phyloP scores from a whole-genome alignment of 2,797 vertebrate species.

The Pampus argenteus region DNA sequence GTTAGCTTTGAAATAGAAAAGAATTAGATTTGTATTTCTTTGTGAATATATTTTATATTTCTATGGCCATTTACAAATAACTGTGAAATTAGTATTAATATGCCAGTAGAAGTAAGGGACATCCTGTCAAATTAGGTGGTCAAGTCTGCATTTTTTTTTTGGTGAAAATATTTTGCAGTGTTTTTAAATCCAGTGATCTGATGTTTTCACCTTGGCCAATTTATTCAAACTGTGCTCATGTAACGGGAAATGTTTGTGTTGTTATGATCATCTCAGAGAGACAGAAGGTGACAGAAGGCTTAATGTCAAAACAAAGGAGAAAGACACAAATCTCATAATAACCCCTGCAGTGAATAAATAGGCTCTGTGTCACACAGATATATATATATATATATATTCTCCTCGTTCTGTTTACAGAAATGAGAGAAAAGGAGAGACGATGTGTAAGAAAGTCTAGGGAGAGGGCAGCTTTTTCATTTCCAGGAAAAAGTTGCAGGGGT shows the following conservation, averaged over 20 bases:
- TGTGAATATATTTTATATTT: neutral
- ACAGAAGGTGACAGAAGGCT: conserved; percentile 25
- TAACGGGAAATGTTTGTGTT: conserved; percentile 27
- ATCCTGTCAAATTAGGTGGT: neutral
- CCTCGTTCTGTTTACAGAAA: conserved; percentile 18
- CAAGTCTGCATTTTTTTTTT: neutral
- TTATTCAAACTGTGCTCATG: conserved; percentile 16
- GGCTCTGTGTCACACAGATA: conserved; percentile 10
- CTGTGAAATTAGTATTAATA: conserved; percentile 1
- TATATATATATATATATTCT: too few relatives aligned
- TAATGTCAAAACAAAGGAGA: conserved; percentile 42
- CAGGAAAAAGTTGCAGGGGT: conserved; percentile 4
- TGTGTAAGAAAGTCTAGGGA: conserved; percentile 1
- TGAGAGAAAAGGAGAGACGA: conserved; percentile 3
- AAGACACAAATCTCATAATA: conserved; percentile 27
- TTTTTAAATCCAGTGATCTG: conserved; percentile 14
- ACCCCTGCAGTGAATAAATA: conserved; percentile 23
- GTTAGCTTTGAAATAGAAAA: neutral
- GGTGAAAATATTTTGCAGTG: conserved; percentile 8
- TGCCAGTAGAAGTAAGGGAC: neutral
- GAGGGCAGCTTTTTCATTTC: conserved; percentile 22
- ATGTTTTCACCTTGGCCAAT: conserved; percentile 22
- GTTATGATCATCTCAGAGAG: conserved; percentile 33
- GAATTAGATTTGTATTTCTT: neutral
- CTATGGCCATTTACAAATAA: neutral